These are phyloP conservation scores for Erythrolamprus reginae DNA, from an alignment of 2,113 vertebrate species.

Conservation along the genomic window DNA sequence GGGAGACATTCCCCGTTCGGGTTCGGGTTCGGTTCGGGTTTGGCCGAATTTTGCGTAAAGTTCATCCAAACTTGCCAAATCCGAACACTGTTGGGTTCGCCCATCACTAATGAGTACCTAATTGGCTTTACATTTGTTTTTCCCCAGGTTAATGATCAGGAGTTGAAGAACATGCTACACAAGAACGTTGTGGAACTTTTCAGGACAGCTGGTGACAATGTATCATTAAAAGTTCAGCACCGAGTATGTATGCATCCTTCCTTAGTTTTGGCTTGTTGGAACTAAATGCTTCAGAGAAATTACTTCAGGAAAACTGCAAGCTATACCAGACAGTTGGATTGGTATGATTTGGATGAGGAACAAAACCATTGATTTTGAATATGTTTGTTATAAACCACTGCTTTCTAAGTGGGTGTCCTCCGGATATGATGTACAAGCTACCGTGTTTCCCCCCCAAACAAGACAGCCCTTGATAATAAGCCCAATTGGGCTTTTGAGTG, in stretches of 20 bases:
- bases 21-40: no score
- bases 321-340: neutral
- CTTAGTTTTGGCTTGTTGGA: neutral
- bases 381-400: neutral
- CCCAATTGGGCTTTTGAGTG: no score
- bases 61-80: no score
- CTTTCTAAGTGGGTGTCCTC: neutral
- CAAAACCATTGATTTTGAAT: neutral
- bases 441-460: no score
- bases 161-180: constrained; percentile 78
- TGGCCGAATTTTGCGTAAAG: no score
- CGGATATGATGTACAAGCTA: neutral
- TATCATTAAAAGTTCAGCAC: constrained; percentile 81
- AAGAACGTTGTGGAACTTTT: constrained; percentile 84
- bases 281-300: neutral
- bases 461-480: no score
- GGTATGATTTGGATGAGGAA: neutral
- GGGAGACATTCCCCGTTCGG: no score
- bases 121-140: neutral
- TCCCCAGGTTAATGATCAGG: constrained; percentile 82
- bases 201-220: constrained; percentile 79
- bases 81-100: no score
- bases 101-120: no score
- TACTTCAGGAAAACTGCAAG: neutral
- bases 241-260: constrained; percentile 69